Percentiles rank a stretch among this genome's conserved stretches.
phyloP scores from a whole-genome alignment of 1,140 invertebrate species.

The Eriocheir sinensis region DNA sequence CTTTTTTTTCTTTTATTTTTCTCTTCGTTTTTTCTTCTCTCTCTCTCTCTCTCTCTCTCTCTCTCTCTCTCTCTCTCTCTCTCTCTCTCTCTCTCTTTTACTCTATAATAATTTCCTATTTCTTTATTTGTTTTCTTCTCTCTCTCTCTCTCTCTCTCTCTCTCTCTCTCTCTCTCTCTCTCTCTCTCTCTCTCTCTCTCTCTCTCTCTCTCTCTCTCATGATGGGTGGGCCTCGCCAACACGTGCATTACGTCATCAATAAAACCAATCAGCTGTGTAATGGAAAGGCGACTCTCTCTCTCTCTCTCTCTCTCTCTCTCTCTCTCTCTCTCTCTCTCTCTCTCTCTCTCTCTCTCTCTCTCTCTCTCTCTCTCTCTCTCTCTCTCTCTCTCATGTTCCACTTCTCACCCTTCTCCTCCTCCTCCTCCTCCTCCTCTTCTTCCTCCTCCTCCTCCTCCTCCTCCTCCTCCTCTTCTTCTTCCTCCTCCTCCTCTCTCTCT shows the following conservation, averaged over 20 bases:
- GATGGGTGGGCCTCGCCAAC: too few relatives aligned
- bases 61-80: neutral
- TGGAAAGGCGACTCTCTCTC: too few relatives aligned
- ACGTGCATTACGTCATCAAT: too few relatives aligned
- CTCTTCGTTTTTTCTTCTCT: neutral
- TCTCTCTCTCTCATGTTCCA: too few relatives aligned
- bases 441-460: neutral
- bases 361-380: neutral
- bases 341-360: neutral
- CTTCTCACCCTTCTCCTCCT: neutral
- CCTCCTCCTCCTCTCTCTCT: neutral
- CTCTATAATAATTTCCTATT: too few relatives aligned
- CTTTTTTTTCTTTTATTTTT: neutral
- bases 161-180: conserved; percentile 6
- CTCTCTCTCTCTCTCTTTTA: conserved; percentile 1
- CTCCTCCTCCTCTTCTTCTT: neutral
- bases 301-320: neutral
- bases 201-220: neutral
- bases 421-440: neutral
- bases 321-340: conserved; percentile 6
- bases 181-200: neutral
- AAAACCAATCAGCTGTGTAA: too few relatives aligned
- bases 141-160: neutral
- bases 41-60: neutral
- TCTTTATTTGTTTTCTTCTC: neutral